These are phyloP conservation scores for Micrasema longulum DNA, from an alignment of 1,140 invertebrate species.

Conservation along the genomic window DNA sequence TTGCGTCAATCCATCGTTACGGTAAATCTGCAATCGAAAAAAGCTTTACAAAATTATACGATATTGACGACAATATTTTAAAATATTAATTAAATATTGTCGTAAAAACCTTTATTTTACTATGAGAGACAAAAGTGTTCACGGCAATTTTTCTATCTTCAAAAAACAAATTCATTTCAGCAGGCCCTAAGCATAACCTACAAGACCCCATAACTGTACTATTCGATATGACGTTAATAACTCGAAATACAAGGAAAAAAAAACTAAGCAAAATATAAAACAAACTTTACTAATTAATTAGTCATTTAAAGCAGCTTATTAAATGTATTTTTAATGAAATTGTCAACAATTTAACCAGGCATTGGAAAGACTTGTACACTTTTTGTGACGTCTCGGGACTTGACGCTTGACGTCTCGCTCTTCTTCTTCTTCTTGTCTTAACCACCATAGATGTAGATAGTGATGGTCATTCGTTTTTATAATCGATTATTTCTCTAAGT, in stretches of 20 bases:
- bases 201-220: background rate
- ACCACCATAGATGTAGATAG: too few species aligned
- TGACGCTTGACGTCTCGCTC: too few species aligned
- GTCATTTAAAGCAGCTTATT: background rate
- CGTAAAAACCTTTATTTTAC: background rate
- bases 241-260: too few species aligned
- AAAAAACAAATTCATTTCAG: background rate
- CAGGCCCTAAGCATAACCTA: background rate
- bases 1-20: slow-evolving; percentile 28
- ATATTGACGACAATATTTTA: background rate
- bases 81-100: background rate
- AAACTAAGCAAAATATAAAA: too few species aligned
- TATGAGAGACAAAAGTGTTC: background rate
- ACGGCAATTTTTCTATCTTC: background rate
- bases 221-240: too few species aligned
- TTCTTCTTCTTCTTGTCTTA: too few species aligned
- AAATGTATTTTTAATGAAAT: background rate
- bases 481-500: too few species aligned
- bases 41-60: background rate
- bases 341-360: too few species aligned
- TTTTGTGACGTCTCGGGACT: too few species aligned
- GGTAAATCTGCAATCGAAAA: slow-evolving; percentile 11
- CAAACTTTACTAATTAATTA: too few species aligned
- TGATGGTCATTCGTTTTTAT: too few species aligned
- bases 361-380: too few species aligned